These are phyloP conservation scores for Cotesia vestalis DNA, from an alignment of 1,140 invertebrate species.

Conservation along the genomic window DNA sequence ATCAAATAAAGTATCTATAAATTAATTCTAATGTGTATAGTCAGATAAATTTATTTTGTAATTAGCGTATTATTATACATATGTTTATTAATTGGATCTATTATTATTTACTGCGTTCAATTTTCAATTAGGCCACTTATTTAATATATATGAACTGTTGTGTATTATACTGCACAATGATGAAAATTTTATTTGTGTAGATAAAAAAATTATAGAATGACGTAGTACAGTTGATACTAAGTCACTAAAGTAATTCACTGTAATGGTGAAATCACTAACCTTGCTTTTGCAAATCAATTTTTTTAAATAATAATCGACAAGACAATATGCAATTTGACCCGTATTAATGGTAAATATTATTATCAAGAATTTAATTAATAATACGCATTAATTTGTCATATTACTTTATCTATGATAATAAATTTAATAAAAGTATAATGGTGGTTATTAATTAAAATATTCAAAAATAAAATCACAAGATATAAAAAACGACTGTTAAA, in stretches of 20 bases:
- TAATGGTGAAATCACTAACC: conserved; percentile 35
- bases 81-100: neutral
- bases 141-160: neutral
- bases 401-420: neutral
- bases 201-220: conserved; percentile 33
- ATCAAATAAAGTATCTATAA: no score
- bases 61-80: no score
- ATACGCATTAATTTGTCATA: neutral
- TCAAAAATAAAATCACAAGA: no score
- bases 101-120: conserved; percentile 14
- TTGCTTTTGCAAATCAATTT: conserved; percentile 13
- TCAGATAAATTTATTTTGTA: no score
- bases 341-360: no score
- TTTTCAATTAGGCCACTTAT: neutral
- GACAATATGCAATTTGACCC: neutral
- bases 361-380: neutral
- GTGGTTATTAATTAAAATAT: no score
- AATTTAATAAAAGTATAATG: neutral
- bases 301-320: conserved; percentile 12
- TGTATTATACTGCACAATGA: conserved; percentile 8
- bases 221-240: conserved; percentile 34
- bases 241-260: conserved; percentile 14
- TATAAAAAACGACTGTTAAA: no score
- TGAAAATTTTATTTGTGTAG: conserved; percentile 28
- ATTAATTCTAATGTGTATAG: no score